Base-by-base conservation (phyloP, 1,140 invertebrate species). In the Mercenaria mercenaria region DNA sequence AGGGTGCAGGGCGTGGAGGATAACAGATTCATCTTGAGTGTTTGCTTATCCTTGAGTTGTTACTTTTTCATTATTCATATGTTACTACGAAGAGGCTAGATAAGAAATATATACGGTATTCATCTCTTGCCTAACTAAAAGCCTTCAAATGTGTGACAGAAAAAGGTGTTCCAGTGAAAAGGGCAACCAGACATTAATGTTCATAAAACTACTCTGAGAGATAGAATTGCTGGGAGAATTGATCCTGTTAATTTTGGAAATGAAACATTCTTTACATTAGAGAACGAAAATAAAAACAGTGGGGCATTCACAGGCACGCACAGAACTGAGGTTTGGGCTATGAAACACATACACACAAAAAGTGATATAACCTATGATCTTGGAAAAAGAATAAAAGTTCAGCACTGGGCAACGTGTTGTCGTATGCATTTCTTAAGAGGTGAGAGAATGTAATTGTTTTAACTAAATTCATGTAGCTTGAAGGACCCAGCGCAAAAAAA, bases 361-460 rank as follows among this genome's bases (percentile, higher is more conserved):
- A 15, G 77, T 23, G 47, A 80, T 18, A 26, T 80, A 41, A 41
- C 47, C 10, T 29, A 80, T 56, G 0, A 80, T 11, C 77, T 50
- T 80, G 77, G 77, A 56, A 80, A 52, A 52, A 50, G 34, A 50
- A 11, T 29, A 52, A 50, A 20, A 56, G 23, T 41, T 50, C 47
- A 56, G 41, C 77, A n/a, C 77, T 80, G 11, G 50, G 77, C 34
- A 50, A 80, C 29, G 13, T 18, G 26, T 80, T 39, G 77, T 56
- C 50, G 39, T 80, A 80, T 80, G 43, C 20, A 20, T 80, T 80
- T 34, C 50, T 80, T n/a, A 8, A 6, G 20, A 37, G 59, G 26
- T 74, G 39, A 29, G 29, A 61, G 0, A 20, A 43, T 64, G n/a
- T 20, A 4, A 52, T 80, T 26, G 23, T 43, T 56, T 52, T 43